Evolutionary conservation across 2,797 vertebrate species (phyloP).

Genomic region (Silurus lanzhouensis): DNA sequence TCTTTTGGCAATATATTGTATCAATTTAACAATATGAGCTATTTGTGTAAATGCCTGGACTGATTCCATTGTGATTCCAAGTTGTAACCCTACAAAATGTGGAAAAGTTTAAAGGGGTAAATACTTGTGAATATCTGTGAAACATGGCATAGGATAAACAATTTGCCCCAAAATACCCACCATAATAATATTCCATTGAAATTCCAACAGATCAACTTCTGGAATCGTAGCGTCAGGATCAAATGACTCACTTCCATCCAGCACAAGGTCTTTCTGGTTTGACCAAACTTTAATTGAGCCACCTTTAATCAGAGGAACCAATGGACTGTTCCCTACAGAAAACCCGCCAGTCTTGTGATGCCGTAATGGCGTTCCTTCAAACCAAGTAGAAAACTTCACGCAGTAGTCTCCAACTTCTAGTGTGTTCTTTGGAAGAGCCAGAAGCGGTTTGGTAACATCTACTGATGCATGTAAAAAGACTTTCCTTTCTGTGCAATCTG

Average conservation of each 20-base stretch:
- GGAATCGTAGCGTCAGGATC: constrained; percentile 71
- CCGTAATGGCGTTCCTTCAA: constrained; percentile 70
- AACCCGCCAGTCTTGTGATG: constrained; percentile 56
- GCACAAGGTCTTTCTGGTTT: constrained; percentile 65
- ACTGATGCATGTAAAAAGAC: constrained; percentile 53
- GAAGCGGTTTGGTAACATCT: constrained; percentile 62
- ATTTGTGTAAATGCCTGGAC: not conserved
- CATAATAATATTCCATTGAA: constrained; percentile 67
- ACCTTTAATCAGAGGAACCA: constrained; percentile 75
- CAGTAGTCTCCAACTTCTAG: constrained; percentile 71
- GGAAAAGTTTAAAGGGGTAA: not conserved
- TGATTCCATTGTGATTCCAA: not conserved
- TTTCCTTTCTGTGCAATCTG: constrained; percentile 53
- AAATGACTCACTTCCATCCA: constrained; percentile 75
- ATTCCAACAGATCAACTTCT: constrained; percentile 63
- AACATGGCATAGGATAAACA: not conserved
- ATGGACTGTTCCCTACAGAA: constrained; percentile 67
- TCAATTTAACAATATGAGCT: no score
- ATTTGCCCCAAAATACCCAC: not conserved
- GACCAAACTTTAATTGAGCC: constrained; percentile 74
- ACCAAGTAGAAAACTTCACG: constrained; percentile 69
- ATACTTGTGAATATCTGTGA: not conserved
- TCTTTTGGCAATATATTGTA: no score
- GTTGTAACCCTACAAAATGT: not conserved
- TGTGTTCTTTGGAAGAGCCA: constrained; percentile 68